Conservation (phyloP, 2,797 vertebrate species). For the Sus cebifrons region DNA sequence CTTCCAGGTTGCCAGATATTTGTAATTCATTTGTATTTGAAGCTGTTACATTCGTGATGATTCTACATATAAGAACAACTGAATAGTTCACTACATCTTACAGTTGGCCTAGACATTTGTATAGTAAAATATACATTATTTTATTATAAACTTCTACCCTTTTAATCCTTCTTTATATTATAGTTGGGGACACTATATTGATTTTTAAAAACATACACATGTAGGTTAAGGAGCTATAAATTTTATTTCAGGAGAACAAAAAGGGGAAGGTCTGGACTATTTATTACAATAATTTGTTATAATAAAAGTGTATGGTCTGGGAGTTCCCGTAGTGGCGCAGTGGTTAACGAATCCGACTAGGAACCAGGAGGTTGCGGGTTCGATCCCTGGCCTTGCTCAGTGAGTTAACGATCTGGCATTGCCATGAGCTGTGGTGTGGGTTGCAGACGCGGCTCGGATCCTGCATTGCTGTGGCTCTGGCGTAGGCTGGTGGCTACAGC, state of each 20-base stretch:
- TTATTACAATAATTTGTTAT: neutral
- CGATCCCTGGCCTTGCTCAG: too few species aligned
- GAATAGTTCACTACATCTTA: neutral
- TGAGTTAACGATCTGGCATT: too few species aligned
- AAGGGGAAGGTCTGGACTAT: conserved; percentile 39
- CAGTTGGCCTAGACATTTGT: neutral
- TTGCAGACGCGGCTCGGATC: too few species aligned
- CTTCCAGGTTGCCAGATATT: neutral
- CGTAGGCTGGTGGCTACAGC: too few species aligned
- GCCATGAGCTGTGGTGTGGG: too few species aligned
- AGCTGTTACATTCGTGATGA: neutral
- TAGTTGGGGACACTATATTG: neutral
- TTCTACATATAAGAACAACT: neutral
- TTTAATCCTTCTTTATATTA: conserved; percentile 57
- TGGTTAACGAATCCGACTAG: too few species aligned
- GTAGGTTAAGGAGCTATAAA: conserved; percentile 9
- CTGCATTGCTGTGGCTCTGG: too few species aligned
- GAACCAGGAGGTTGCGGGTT: too few species aligned
- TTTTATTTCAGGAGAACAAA: conserved; percentile 52
- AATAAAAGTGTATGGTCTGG: neutral
- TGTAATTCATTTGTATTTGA: conserved; percentile 2
- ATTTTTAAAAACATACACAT: neutral
- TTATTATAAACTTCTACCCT: neutral
- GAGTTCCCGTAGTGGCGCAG: too few species aligned
- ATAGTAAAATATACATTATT: conserved; percentile 31